Evolutionary conservation across 2,113 vertebrate species (phyloP).

Genomic region (Anser brachyrhynchus): DNA sequence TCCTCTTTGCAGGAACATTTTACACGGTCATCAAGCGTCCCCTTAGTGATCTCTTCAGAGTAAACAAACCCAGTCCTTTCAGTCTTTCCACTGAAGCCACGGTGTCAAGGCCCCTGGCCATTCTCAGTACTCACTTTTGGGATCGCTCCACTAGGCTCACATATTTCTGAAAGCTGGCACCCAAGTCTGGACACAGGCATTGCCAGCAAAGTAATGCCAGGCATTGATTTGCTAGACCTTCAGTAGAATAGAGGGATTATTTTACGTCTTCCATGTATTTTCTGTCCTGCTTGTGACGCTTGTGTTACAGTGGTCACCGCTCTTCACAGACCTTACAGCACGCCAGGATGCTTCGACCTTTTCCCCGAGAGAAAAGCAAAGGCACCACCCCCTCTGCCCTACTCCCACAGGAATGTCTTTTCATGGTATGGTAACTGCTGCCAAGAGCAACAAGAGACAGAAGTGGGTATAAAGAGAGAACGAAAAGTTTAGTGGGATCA

Average conservation of each 20-base stretch:
- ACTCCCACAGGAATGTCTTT: constrained; percentile 12
- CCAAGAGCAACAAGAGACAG: constrained; percentile 31
- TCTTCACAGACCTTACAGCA: background rate
- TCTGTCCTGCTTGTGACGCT: background rate
- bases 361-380: background rate
- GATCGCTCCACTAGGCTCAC: constrained; percentile 4
- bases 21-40: background rate
- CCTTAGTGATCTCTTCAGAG: constrained; percentile 7
- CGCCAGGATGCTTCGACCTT: background rate
- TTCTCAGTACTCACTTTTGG: constrained; percentile 41
- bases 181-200: background rate
- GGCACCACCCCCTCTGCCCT: background rate
- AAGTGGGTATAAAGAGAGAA: constrained; percentile 19
- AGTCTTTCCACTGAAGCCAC: background rate
- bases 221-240: constrained; percentile 28
- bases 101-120: background rate
- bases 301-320: background rate
- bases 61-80: constrained; percentile 43
- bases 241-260: background rate
- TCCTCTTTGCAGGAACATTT: constrained; percentile 16
- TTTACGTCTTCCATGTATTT: background rate
- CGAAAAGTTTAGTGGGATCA: background rate
- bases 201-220: constrained; percentile 7
- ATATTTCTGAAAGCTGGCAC: constrained; percentile 2
- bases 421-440: background rate